Base-by-base conservation (phyloP, 2,113 vertebrate genomes). In the Turnix velox region DNA sequence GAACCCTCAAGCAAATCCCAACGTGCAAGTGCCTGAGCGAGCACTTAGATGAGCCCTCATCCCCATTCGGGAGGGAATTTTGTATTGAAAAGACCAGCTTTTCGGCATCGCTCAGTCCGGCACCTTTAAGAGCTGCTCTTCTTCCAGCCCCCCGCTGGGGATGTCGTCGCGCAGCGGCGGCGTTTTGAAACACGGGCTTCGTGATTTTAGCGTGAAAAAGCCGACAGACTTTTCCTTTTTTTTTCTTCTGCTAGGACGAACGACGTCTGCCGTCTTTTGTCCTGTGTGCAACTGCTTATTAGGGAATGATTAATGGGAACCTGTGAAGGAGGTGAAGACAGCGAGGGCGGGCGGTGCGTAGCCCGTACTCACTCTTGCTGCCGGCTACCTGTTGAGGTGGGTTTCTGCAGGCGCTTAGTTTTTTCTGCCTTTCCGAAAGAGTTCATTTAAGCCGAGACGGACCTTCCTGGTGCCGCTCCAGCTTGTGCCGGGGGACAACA, bases 11-110 rank as follows among this genome's bases (percentile, higher is more conserved):
- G 58, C 14, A 63, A 59, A 31, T 2, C 35, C 13, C 18, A 10
- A 48, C 11, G 24, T 17, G 0, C 2, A 4, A 11, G 15, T 4
- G 54, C 33, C 24, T 10, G 5, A 3, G 27, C 7, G 57, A 42
- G 11, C 6, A 10, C 46, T 49, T 62, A 14, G 10, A 8, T 1
- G 19, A 19, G 9, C 52, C 20, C 22, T 5, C 30, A 18, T 2
- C n/a, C 30, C 0, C 18, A 3, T 5, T 31, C 46, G 20, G 71
- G 14, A 43, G 27, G 14, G 62, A 65, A n/a, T 54, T 79, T 40
- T 33, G 0, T 2, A 12, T 73, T 22, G 67, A 31, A 22, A 24
- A 61, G 6, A 5, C 11, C 3, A 43, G 2, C 43, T 67, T 39
- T 42, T 4, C 65, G 3, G 35, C 13, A 15, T 19, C 65, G 30